Conservation (phyloP, 2,113 vertebrate species). For the Pterocles orientalis region DNA sequence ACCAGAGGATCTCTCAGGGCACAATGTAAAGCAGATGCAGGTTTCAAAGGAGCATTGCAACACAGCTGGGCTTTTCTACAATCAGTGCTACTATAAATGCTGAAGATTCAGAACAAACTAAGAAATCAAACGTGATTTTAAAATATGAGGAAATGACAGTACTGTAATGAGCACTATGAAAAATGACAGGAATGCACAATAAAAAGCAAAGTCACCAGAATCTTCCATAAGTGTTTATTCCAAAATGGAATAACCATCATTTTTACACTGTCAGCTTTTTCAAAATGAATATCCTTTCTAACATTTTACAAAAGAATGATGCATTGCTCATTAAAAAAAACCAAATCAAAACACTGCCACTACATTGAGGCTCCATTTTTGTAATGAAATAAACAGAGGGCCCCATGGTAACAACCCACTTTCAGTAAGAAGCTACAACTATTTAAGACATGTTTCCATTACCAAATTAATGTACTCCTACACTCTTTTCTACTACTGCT, state of each 20-base stretch:
- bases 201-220: background rate
- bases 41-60: background rate
- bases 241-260: background rate
- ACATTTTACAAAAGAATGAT: background rate
- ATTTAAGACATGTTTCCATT: slow-evolving; percentile 55
- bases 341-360: background rate
- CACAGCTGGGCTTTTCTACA: background rate
- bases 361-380: background rate
- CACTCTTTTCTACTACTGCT: background rate
- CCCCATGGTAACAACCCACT: slow-evolving; percentile 27
- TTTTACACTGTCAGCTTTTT: background rate
- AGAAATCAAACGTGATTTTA: background rate
- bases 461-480: slow-evolving; percentile 32
- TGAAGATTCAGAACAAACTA: background rate
- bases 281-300: background rate
- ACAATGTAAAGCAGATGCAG: background rate
- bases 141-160: background rate
- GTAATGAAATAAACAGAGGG: slow-evolving; percentile 25
- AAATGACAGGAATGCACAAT: background rate
- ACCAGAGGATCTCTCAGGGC: background rate
- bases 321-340: background rate
- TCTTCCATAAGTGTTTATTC: background rate
- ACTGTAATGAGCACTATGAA: background rate
- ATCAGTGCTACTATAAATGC: background rate
- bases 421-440: slow-evolving; percentile 30